Conservation (phyloP, 1,140 invertebrate species). For the Formica selysi region DNA sequence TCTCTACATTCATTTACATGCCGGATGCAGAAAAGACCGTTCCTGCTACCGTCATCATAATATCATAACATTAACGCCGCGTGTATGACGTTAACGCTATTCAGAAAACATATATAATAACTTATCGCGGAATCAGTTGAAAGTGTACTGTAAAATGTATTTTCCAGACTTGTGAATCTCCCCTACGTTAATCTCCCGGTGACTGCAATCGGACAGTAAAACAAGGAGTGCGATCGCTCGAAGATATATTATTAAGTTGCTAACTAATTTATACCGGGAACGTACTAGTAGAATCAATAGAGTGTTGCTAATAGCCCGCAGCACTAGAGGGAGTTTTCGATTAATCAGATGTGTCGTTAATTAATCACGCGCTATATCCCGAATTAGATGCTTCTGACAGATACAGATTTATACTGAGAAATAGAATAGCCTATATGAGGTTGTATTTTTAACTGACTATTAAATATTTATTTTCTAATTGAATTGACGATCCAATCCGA, state of each 20-base stretch:
- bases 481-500: background rate
- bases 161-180: constrained; percentile 28
- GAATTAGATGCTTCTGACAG: background rate
- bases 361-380: constrained; percentile 30
- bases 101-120: background rate
- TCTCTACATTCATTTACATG: constrained; percentile 58
- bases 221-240: constrained; percentile 19
- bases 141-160: constrained; percentile 12
- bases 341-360: constrained; percentile 45
- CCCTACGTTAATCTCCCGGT: background rate
- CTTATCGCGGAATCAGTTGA: background rate
- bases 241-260: constrained; percentile 32
- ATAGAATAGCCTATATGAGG: background rate
- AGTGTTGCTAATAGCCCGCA: constrained; percentile 41
- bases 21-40: constrained; percentile 45
- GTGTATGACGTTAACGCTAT: constrained; percentile 12
- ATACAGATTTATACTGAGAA: background rate
- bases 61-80: constrained; percentile 48
- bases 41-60: background rate
- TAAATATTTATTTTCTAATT: background rate
- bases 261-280: constrained; percentile 46
- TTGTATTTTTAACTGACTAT: background rate
- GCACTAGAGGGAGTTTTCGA: constrained; percentile 3
- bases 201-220: background rate
- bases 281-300: constrained; percentile 33